Base-by-base conservation (phyloP, 2,797 vertebrate species). In the Micromesistius poutassou region DNA sequence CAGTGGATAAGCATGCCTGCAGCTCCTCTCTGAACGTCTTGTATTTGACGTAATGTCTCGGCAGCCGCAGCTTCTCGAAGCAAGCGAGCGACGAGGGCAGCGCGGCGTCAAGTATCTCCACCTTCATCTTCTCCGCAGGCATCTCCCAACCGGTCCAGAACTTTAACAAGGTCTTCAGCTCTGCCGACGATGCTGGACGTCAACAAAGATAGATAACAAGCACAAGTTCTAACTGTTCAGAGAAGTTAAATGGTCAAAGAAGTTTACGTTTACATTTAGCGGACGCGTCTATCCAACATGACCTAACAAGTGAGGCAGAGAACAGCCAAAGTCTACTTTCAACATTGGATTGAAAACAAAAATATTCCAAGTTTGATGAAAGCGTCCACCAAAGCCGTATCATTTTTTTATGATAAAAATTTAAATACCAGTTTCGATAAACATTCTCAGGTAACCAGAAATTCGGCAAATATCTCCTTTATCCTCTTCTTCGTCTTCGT, bases 121-220 rank as follows among this genome's bases (percentile, higher is more conserved):
- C 83, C 68, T 42, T 86, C 86, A 89, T 88, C 81, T 83, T 79
- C 72, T 70, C 46, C 71, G 83, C 76, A 0, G 89, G 85, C 55
- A 86, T 50, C 81, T 89, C 87, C 86, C 88, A 87, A n/a, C 85
- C 87, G 1, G 72, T 84, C 83, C 84, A 89, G 76, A 88, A 89
- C 80, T 85, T 87, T 31, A 85, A 13, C 71, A 89, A 86, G 42
- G 76, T 82, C 80, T 87, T 89, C 6, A 89, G 78, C 72, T 87
- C 83, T 46, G 78, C 81, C 1, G 84, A 72, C 46, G 85, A 77
- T 0, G 70, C 87, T 89, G 84, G 19, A 50, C 2, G 16, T 62
- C 19, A 5, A 62, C 50, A 62, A 14, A 62, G 4, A n/a, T n/a
- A n/a, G 13, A 62, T 25, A 22, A 55, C 22, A 55, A n/a, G 19